Evolutionary conservation across 2,888 invertebrate genomes (phyloP).

Genomic region (Amiota mariae): DNA sequence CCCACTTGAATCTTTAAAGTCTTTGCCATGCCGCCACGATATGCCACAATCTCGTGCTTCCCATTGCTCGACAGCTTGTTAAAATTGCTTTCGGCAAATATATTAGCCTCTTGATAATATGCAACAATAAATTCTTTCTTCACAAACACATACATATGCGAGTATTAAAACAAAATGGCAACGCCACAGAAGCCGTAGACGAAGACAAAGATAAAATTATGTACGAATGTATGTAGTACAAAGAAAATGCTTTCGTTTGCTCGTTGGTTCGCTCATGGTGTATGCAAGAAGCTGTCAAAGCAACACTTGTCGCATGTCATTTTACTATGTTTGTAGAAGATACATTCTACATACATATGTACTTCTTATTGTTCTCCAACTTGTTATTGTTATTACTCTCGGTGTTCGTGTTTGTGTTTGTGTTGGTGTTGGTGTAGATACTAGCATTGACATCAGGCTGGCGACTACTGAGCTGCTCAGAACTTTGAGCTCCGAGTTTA

Average conservation of each 20-base stretch:
- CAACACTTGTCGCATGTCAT: slow-evolving; percentile 68
- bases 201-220: too few relatives aligned
- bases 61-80: slow-evolving; percentile 42
- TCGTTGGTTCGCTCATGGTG: slow-evolving; percentile 17
- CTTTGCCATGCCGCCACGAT: too few relatives aligned
- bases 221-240: too few relatives aligned
- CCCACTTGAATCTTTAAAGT: too few relatives aligned
- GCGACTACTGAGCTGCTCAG: neutral
- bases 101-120: slow-evolving; percentile 70
- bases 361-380: slow-evolving; percentile 38
- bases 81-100: slow-evolving; percentile 67
- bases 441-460: neutral
- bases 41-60: too few relatives aligned
- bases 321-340: slow-evolving; percentile 25
- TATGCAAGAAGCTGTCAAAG: slow-evolving; percentile 54
- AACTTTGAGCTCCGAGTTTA: too few relatives aligned
- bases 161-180: neutral
- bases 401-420: slow-evolving; percentile 9
- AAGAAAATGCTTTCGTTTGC: neutral
- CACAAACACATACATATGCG: slow-evolving; percentile 39
- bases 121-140: slow-evolving; percentile 64
- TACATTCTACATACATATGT: too few relatives aligned
- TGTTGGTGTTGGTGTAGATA: slow-evolving; percentile 16
- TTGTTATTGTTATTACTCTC: slow-evolving; percentile 49
- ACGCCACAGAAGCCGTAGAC: neutral